Evolutionary conservation across 2,888 invertebrate genomes (phyloP), one percentile per base, ranked within the genome.

Genomic region (Lapara coniferarum): DNA sequence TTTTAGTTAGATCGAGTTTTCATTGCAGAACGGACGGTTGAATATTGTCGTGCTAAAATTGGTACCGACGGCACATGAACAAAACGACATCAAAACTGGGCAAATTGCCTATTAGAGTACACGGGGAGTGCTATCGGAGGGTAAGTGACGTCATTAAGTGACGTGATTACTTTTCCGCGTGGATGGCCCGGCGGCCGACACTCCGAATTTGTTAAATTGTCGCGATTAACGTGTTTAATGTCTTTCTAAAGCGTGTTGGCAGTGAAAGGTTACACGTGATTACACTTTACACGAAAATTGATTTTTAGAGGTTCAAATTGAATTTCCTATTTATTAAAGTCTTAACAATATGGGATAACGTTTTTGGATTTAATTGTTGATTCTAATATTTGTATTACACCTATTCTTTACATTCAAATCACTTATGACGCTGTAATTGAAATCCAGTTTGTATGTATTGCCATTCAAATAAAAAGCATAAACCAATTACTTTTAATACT

Each of bases 111-210:
- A 92, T 92, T 92, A 90, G 86, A 84, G 78, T 63, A 76, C 75
- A 79, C 77, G 79, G 78, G 77, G 77, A 77, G 67, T 63, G 55
- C 67, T 49, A 66, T 51, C 78, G 83, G 84, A 83, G 88, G 85
- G 87, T 88, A 91, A 93, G 90, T 92, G 92, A 91, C 88, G 89
- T 90, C 92, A 91, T 93, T 93, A 91, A 84, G 87, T 84, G 85
- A 84, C 87, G 91, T 92, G 92, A 93, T 93, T 92, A 89, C 92
- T 91, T 93, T 93, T 92, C 90, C 92, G 89, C 92, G 84, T 90
- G 91, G 85, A 86, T 89, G 92, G 88, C 89, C 92, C 84, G 82
- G 78, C 74, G 74, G 77, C 82, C 80, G 82, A 77, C 81, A 85
- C 81, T 82, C 83, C 84, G 88, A 90, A 91, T 92, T 92, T 90